Percentiles rank a stretch among this genome's conserved stretches.
Conservation (phyloP, 2,888 invertebrate genomes). For the Microctonus aethiopoides region DNA sequence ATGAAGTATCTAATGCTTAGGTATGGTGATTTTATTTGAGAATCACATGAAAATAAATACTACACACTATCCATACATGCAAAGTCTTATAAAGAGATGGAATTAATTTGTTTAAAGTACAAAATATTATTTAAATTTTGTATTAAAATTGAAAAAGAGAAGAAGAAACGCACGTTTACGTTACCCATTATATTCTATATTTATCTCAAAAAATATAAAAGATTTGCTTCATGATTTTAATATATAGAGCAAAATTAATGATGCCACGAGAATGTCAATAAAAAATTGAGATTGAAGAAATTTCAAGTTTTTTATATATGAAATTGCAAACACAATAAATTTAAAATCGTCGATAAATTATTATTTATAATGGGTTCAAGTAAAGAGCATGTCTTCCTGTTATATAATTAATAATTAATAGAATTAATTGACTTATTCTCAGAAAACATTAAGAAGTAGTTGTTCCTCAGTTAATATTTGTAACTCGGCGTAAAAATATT, state of each 20-base stretch:
- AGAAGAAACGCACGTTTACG: slow-evolving; percentile 8
- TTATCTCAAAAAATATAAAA: not conserved
- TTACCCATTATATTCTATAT: not conserved
- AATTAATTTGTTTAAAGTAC: slow-evolving; percentile 45
- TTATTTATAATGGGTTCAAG: not conserved
- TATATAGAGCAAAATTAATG: not conserved
- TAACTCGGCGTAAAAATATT: not conserved
- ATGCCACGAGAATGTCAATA: not conserved
- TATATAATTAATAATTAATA: not conserved
- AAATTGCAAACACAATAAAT: not conserved
- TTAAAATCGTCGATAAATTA: not conserved
- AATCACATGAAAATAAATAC: slow-evolving; percentile 62
- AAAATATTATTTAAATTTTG: slow-evolving; percentile 44
- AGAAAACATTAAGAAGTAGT: not conserved
- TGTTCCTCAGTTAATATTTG: not conserved
- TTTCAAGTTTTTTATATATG: not conserved
- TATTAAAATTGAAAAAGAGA: slow-evolving; percentile 21
- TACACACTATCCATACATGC: slow-evolving; percentile 57
- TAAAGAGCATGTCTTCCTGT: not conserved
- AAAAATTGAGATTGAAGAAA: not conserved
- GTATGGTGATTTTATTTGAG: slow-evolving; percentile 47
- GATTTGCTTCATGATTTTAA: not conserved
- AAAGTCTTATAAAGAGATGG: slow-evolving; percentile 60
- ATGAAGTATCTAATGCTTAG: slow-evolving; percentile 57
- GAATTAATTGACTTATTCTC: not conserved